A percentile compares a stretch with the other conserved stretches of the same genome.
These are phyloP conservation scores for Tenualosa thibaudeaui DNA, from an alignment of 2,797 vertebrate genomes.

Conservation along the genomic window DNA sequence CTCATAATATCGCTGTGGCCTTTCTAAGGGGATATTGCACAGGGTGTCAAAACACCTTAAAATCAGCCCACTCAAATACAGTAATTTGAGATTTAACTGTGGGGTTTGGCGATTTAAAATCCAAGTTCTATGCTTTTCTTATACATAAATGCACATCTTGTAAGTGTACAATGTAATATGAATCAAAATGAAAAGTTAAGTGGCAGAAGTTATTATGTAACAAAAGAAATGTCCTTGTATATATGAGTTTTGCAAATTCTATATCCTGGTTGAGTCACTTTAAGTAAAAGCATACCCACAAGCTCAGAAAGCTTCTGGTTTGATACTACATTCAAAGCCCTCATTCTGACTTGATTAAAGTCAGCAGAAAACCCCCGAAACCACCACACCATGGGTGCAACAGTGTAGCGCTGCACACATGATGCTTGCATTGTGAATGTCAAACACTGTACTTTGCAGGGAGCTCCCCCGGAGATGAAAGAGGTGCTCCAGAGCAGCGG, in stretches of 20 bases:
- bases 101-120: background rate
- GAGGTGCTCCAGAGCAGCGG: slow-evolving; percentile 35
- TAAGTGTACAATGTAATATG: background rate
- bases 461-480: slow-evolving; percentile 58
- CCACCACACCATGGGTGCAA: slow-evolving; percentile 49
- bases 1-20: background rate
- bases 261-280: slow-evolving; percentile 1
- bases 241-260: background rate
- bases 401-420: slow-evolving; percentile 73
- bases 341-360: slow-evolving; percentile 11
- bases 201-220: background rate
- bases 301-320: background rate
- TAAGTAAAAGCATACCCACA: slow-evolving; percentile 20
- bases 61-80: background rate
- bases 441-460: slow-evolving; percentile 70
- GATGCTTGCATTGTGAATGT: slow-evolving; percentile 75
- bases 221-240: slow-evolving; percentile 19
- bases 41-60: background rate
- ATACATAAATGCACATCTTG: background rate
- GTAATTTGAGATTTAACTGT: background rate
- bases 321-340: slow-evolving; percentile 8
- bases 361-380: background rate
- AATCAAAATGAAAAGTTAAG: background rate
- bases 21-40: background rate
- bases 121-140: background rate